These are phyloP conservation scores for Macroramphosus scolopax DNA, from an alignment of 2,797 vertebrate genomes.

Conservation along the genomic window DNA sequence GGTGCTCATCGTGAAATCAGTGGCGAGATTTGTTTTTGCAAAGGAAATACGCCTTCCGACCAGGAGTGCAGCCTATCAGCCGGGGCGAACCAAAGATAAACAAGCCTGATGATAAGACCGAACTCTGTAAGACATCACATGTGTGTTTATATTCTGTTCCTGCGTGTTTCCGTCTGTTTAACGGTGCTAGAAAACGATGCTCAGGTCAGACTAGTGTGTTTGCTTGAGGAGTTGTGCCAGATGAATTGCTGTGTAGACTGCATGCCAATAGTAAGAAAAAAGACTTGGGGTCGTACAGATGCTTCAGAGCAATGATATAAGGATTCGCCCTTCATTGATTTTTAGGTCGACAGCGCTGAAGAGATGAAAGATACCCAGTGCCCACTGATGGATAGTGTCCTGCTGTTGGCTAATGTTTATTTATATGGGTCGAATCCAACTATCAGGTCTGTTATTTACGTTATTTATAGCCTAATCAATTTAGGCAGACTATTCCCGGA, in stretches of 20 bases:
- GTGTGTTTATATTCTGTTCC: slow-evolving; percentile 1
- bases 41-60: slow-evolving; percentile 72
- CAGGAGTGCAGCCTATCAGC: slow-evolving; percentile 67
- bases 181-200: too few relatives aligned
- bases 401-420: slow-evolving; percentile 35
- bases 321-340: slow-evolving; percentile 33
- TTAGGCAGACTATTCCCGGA: not conserved
- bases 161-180: too few relatives aligned
- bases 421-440: slow-evolving; percentile 21
- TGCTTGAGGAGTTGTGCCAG: not conserved
- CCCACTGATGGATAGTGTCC: slow-evolving; percentile 44
- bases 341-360: slow-evolving; percentile 34
- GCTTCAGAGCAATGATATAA: slow-evolving; percentile 6
- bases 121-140: slow-evolving; percentile 69
- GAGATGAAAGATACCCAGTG: slow-evolving; percentile 54
- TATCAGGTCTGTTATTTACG: slow-evolving; percentile 20
- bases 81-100: slow-evolving; percentile 76
- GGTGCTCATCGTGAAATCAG: slow-evolving; percentile 56
- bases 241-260: slow-evolving; percentile 8
- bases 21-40: slow-evolving; percentile 39
- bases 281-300: slow-evolving; percentile 1
- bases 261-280: slow-evolving; percentile 3
- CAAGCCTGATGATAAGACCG: slow-evolving; percentile 75
- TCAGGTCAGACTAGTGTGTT: too few relatives aligned
- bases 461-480: not conserved